phyloP scores from a whole-genome alignment of 2,797 vertebrate species.

The Buceros bicornis region DNA sequence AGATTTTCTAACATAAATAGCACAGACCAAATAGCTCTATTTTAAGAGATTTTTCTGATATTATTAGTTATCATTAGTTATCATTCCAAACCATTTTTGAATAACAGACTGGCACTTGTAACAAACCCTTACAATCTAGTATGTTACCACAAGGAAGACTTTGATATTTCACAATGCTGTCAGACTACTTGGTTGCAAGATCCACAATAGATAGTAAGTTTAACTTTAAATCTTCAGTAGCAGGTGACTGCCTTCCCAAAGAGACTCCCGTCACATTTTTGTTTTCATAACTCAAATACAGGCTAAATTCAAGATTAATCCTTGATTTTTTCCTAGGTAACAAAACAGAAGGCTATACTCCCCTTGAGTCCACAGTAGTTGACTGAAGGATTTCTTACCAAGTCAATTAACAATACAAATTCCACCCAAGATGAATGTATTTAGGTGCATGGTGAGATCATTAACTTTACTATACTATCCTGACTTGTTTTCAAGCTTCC shows the following conservation, averaged over 20 bases:
- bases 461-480: conserved; percentile 21
- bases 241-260: background rate
- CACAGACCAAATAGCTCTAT: background rate
- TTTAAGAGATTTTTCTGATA: background rate
- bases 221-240: background rate
- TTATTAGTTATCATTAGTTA: background rate
- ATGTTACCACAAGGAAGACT: background rate
- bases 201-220: background rate
- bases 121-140: background rate
- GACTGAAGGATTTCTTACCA: background rate
- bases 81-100: background rate
- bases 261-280: background rate
- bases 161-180: background rate
- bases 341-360: background rate
- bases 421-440: background rate
- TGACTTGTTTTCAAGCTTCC: conserved; percentile 6
- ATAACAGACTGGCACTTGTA: background rate
- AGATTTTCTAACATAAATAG: background rate
- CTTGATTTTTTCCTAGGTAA: background rate
- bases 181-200: background rate
- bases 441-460: background rate
- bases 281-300: background rate
- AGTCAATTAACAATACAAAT: conserved; percentile 30
- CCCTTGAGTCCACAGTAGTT: background rate
- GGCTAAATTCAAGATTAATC: background rate